Conservation (phyloP, 2,888 invertebrate species). For the Corbicula japonica region DNA sequence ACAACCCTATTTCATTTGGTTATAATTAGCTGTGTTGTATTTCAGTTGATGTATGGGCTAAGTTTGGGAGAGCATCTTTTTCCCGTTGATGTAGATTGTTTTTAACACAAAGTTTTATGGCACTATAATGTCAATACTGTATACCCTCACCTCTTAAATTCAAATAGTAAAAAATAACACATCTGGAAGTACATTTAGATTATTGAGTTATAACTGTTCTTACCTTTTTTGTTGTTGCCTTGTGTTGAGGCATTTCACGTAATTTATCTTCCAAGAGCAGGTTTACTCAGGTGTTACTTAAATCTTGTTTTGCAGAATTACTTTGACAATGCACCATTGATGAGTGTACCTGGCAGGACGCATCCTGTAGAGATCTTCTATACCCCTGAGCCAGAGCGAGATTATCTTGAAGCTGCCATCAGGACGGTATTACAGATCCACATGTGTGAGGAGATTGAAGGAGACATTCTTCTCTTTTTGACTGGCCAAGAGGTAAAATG, state of each 20-base stretch:
- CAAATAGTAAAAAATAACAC: no score
- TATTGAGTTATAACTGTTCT: no score
- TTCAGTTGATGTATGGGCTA: no score
- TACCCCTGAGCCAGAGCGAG: slow-evolving; percentile 98
- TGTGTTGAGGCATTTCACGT: no score
- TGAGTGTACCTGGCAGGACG: slow-evolving; percentile 99
- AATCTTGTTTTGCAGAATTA: slow-evolving; percentile 91
- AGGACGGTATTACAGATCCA: slow-evolving; percentile 99
- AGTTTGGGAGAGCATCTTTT: no score
- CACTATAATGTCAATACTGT: no score
- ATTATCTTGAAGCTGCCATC: slow-evolving; percentile 99
- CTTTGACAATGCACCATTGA: slow-evolving; percentile 98
- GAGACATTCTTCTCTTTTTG: slow-evolving; percentile 96
- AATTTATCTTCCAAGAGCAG: background rate
- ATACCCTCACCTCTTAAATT: no score
- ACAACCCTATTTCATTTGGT: background rate
- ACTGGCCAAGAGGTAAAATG: slow-evolving; percentile 90
- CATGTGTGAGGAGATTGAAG: slow-evolving; percentile 91
- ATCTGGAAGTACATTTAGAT: no score
- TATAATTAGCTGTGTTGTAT: background rate
- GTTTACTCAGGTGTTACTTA: background rate
- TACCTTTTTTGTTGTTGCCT: no score
- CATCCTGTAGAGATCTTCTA: slow-evolving; percentile 99
- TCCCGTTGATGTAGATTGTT: no score
- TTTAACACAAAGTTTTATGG: no score